A percentile compares a stretch with the other conserved stretches of the same genome.
Evolutionary conservation across 2,113 vertebrate species (phyloP).

Genomic region (Aix galericulata): DNA sequence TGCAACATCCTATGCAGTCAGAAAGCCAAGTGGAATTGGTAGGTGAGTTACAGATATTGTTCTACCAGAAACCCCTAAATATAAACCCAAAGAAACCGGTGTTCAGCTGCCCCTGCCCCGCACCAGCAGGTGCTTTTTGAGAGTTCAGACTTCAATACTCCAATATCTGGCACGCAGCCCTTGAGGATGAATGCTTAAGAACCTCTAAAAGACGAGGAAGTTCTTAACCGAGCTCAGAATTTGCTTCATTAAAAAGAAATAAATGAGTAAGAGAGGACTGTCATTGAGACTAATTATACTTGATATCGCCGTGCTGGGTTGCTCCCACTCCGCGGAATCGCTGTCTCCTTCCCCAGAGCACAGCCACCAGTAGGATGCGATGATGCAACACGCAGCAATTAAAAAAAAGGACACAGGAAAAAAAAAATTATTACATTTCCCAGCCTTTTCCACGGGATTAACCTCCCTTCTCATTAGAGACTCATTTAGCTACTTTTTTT

Average conservation of each 20-base stretch:
- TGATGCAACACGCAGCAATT: neutral
- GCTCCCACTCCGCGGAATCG: neutral
- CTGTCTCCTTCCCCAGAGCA: neutral
- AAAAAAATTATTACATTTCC: neutral
- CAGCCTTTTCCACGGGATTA: neutral
- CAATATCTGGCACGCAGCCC: rapidly evolving
- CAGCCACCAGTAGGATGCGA: neutral
- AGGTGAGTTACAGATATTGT: neutral
- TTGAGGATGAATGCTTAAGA: neutral
- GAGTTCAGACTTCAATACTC: neutral
- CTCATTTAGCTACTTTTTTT: neutral
- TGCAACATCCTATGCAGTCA: neutral
- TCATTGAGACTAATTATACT: neutral
- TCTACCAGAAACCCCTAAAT: neutral
- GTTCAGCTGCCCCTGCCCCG: neutral
- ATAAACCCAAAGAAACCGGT: neutral
- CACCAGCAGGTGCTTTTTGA: neutral
- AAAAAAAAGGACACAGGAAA: neutral
- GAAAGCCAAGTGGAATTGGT: neutral
- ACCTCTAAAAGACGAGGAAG: neutral
- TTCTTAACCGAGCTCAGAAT: neutral
- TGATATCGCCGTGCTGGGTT: neutral
- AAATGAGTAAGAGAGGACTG: neutral
- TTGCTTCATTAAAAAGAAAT: neutral
- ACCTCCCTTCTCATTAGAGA: neutral